A percentile compares a stretch with the other conserved stretches of the same genome.
Conservation (phyloP, 2,797 vertebrate species). For the Leucoraja ocellata region DNA sequence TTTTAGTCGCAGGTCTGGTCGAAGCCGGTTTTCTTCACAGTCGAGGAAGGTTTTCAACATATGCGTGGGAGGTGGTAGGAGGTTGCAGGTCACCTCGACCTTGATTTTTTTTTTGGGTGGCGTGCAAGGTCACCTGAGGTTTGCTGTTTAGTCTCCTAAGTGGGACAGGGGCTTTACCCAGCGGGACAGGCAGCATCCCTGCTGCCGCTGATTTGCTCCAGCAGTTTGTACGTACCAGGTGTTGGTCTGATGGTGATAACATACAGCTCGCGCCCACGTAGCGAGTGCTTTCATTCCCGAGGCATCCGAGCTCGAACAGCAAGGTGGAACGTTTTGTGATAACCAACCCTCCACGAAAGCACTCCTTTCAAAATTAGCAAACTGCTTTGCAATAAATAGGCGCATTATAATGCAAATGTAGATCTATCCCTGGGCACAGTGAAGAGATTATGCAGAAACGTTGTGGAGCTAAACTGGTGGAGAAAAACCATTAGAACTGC, state of each 20-base stretch:
- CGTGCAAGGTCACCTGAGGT: too few relatives aligned
- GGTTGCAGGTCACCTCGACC: too few relatives aligned
- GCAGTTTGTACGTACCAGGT: background rate
- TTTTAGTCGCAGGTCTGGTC: too few relatives aligned
- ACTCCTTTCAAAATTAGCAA: conserved; percentile 22
- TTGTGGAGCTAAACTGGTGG: background rate
- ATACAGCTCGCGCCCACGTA: background rate
- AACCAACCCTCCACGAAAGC: background rate
- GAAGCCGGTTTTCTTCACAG: too few relatives aligned
- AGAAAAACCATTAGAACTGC: background rate
- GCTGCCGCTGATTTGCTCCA: too few relatives aligned
- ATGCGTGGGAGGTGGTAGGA: too few relatives aligned
- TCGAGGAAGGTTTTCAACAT: too few relatives aligned
- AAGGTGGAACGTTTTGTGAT: too few relatives aligned
- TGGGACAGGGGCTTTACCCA: too few relatives aligned
- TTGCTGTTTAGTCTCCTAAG: too few relatives aligned
- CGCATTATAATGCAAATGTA: conserved; percentile 9
- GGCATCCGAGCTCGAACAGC: background rate
- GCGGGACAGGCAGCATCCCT: too few relatives aligned
- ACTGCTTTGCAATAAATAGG: background rate
- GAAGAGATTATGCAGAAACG: background rate
- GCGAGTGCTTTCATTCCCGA: background rate
- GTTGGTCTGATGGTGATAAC: background rate
- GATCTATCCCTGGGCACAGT: background rate
- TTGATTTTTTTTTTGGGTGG: too few relatives aligned